Evolutionary conservation across 2,888 invertebrate genomes (phyloP).

Genomic region (Cosmia trapezina): DNA sequence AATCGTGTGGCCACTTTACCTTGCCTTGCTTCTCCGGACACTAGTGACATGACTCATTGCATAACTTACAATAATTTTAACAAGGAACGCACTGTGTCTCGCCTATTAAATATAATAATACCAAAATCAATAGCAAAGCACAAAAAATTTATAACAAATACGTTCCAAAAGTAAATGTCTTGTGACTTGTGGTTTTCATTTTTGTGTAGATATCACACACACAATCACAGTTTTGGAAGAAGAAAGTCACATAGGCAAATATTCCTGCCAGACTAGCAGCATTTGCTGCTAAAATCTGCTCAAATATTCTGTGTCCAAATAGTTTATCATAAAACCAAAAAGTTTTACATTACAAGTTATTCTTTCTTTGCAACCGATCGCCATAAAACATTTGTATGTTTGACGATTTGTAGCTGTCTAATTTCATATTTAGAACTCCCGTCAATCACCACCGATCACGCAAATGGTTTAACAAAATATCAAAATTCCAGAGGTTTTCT

Average conservation of each 20-base stretch:
- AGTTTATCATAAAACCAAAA: constrained; percentile 35
- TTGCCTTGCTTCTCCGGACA: constrained; percentile 65
- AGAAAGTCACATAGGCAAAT: constrained; percentile 24
- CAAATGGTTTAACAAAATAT: constrained; percentile 68
- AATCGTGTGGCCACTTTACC: constrained; percentile 36
- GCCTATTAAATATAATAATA: constrained; percentile 24
- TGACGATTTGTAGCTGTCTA: constrained; percentile 52
- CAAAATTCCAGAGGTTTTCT: constrained; percentile 78
- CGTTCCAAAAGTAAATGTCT: constrained; percentile 61
- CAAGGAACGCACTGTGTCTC: constrained; percentile 20
- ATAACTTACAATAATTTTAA: constrained; percentile 50
- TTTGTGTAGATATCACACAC: constrained; percentile 22
- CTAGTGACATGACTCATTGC: constrained; percentile 69
- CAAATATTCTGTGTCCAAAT: constrained; percentile 26
- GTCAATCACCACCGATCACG: constrained; percentile 67
- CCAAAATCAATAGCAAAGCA: constrained; percentile 21
- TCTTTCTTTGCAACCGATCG: constrained; percentile 38
- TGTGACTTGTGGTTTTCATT: constrained; percentile 47
- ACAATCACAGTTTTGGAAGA: constrained; percentile 49
- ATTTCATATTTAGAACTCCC: constrained; percentile 77
- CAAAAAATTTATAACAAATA: constrained; percentile 55
- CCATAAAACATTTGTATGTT: constrained; percentile 44
- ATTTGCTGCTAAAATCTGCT: constrained; percentile 2
- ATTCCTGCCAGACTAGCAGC: constrained; percentile 58
- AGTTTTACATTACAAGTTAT: constrained; percentile 29